Evolutionary conservation across 2,888 invertebrate species (phyloP), one percentile per base, ranked within the genome.

Genomic region (Scaptomyza parva): DNA sequence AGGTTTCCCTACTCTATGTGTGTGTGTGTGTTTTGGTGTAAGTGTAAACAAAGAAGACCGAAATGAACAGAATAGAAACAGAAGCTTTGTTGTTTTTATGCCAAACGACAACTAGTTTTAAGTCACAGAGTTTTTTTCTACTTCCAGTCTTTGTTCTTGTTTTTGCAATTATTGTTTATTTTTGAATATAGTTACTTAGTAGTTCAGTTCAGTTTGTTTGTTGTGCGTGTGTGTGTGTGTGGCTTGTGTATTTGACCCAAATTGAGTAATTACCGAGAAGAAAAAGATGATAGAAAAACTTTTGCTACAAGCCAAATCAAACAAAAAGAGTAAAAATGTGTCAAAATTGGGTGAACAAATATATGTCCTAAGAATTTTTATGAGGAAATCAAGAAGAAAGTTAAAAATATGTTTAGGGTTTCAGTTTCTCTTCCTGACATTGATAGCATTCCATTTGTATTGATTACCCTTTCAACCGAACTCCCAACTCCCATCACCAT

Each of bases 31-130:
- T 35, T n/a, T n/a, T n/a, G n/a, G 54, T 55, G 39, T 58, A 50
- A 75, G 67, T 76, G 70, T 70, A 83, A 87, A 73, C 76, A 87
- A 87, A 76, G 67, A 60, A 70, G 60, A 37, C 58, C 68, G 59
- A 61, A 54, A 65, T 59, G 51, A 48, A 18, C 55, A 39, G 45
- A 68, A 64, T 57, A 54, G 17, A 9, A 12, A n/a, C n/a, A n/a
- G n/a, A n/a, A 37, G 48, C 80, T 62, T 65, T 69, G 69, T 67
- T 78, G 57, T 67, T 76, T 63, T 47, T 61, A 28, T 50, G 37
- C 28, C 37, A 0, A 30, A 33, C 26, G 3, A 8, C n/a, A 12
- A n/a, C 7, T 9, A 3, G 28, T 54, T 45, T 33, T 35, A n/a
- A 11, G 12, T 9, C 28, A 30, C 6, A 30, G 26, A n/a, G n/a